These are phyloP conservation scores for Saguinus imperator DNA, from an alignment of 2,113 vertebrate species.

Conservation along the genomic window DNA sequence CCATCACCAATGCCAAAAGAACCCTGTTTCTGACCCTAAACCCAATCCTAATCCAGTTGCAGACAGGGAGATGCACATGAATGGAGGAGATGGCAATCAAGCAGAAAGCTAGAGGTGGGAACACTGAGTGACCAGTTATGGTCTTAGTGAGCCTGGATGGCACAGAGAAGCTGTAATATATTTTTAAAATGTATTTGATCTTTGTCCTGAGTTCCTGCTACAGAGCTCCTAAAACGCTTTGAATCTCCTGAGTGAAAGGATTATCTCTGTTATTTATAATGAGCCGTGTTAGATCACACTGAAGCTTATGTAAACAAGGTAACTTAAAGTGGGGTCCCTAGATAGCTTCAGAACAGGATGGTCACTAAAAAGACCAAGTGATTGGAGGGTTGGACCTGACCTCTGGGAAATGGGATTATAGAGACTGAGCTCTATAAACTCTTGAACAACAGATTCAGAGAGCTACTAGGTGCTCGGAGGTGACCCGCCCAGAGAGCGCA, in stretches of 20 bases:
- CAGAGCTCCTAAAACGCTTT: background rate
- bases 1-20: background rate
- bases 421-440: background rate
- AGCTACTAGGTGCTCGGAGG: background rate
- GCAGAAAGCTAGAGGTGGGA: background rate
- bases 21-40: background rate
- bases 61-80: background rate
- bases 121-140: background rate
- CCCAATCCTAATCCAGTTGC: background rate
- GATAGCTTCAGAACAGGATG: background rate
- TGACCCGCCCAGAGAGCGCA: no score
- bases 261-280: background rate
- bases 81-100: background rate
- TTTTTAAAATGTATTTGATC: background rate
- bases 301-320: no score
- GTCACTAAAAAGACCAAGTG: background rate
- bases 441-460: background rate
- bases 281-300: background rate
- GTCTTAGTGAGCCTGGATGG: background rate
- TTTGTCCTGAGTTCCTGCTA: background rate
- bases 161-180: background rate
- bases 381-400: background rate
- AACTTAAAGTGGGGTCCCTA: background rate
- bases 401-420: background rate
- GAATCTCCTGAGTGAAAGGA: background rate